Base-by-base conservation (phyloP, 1,140 invertebrate genomes). In the Eulimnadia texana region DNA sequence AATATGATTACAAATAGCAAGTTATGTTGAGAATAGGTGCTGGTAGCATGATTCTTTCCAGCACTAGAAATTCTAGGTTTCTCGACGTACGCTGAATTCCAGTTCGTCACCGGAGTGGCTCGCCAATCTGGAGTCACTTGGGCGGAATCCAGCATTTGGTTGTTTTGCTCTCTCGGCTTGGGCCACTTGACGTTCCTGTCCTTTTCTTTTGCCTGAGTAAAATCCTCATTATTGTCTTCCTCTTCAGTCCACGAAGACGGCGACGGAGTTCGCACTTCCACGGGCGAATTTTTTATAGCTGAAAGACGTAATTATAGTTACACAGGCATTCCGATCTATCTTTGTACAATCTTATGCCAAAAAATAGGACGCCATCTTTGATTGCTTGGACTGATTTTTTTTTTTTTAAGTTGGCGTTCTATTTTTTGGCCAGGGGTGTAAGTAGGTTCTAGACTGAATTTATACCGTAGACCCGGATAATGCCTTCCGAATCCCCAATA, bases 401-500 rank as follows among this genome's bases (percentile, higher is more conserved):
- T n/a, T n/a, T n/a, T n/a, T n/a, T n/a, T n/a, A n/a, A n/a, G n/a
- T n/a, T n/a, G n/a, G n/a, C n/a, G n/a, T n/a, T n/a, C n/a, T n/a
- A n/a, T n/a, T n/a, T n/a, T n/a, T n/a, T n/a, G n/a, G n/a, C n/a
- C n/a, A 52, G 10, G 19, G 23, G n/a, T 11, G 23, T 16, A 52
- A 52, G 50, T 19, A 52, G 50, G 25, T 0, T 1, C 2, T 16
- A 29, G 19, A 61, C 33, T n/a, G n/a, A 58, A 22, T 13, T 25
- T 19, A 25, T 59, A 59, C 62, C 62, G 20, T 63, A 63, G 47
- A 63, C 55, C 1, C 58, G 29, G 2, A 59, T 59, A 51, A 27
- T 42, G 3, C 56, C 62, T 28, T 59, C 56, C 11, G 62, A 50
- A 51, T 63, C 62, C 3, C 62, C 62, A 24, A 63, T 58, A 24